Conservation (phyloP, 2,888 invertebrate species). For the Heteromyza rotundicornis region DNA sequence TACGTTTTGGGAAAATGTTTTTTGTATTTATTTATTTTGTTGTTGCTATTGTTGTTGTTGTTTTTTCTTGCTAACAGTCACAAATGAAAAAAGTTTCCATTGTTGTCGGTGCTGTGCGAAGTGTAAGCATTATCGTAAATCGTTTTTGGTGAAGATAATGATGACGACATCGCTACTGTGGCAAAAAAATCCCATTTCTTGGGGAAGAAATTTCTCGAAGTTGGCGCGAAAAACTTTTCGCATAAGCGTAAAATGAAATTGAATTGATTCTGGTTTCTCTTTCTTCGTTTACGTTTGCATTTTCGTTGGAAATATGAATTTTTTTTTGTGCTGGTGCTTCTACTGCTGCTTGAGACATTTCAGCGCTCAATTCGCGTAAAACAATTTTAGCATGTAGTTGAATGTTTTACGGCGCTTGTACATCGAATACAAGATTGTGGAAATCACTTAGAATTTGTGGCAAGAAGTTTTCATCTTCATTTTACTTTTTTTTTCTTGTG, state of each 20-base stretch:
- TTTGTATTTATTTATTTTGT: neutral
- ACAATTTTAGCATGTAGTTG: neutral
- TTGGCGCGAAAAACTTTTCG: conserved; percentile 50
- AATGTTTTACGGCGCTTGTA: neutral
- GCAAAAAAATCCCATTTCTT: no score
- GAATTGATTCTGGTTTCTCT: conserved; percentile 43
- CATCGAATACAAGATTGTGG: conserved; percentile 2
- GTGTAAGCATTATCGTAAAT: conserved; percentile 55
- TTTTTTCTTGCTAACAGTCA: neutral
- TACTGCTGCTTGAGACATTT: neutral
- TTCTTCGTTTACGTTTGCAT: neutral
- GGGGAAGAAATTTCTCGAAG: no score
- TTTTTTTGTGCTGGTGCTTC: no score
- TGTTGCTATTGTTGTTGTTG: neutral
- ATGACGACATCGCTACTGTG: conserved; percentile 31
- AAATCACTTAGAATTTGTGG: neutral
- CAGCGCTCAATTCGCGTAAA: neutral
- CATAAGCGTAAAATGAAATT: conserved; percentile 46
- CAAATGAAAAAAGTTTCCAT: conserved; percentile 5
- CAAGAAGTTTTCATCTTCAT: neutral
- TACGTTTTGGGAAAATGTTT: conserved; percentile 15
- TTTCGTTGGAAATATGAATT: neutral
- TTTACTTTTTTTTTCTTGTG: neutral
- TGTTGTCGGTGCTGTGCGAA: conserved; percentile 20
- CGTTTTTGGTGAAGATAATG: conserved; percentile 50